Evolutionary conservation across 2,888 invertebrate species (phyloP), one percentile per base, ranked within the genome.

Genomic region (Rhingia rostrata): DNA sequence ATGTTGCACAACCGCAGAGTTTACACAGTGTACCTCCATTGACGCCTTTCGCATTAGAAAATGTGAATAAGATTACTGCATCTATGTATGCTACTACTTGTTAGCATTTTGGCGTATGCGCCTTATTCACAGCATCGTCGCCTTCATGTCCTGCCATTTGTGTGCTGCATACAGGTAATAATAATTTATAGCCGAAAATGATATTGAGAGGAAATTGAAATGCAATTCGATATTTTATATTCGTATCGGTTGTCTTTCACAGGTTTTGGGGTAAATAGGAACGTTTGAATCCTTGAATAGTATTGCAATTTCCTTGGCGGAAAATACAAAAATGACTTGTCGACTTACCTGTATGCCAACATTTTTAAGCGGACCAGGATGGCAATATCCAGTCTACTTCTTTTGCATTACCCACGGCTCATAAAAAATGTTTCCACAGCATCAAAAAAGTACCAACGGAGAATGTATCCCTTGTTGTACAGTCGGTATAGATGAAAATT

Each of bases 161-260:
- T 58, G 30, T 58, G 39, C 54, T 47, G 33, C 74, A 80, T 70
- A 64, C 64, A 61, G 80, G 74, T 70, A 84, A 80, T 74, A 84
- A 79, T 84, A 84, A 84, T 80, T 84, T 84, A 84, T 80, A 70
- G 75, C 74, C 80, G 60, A 80, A 79, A 80, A 84, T 75, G 84
- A 60, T 84, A 80, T 84, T 80, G 84, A 80, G 47, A 70, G 74
- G 80, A 84, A 84, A 84, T 84, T 84, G 84, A 84, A 84, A 84
- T 75, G 74, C 80, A 80, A 80, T 80, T 75, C 80, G 41, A 56
- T 70, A 69, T 63, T 83, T 77, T 82, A 72, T 66, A 77, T 60
- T 61, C 30, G 45, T 14, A 1, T 45, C 32, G 33, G 64, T 32
- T 32, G 58, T 37, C 64, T 35, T 47, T 39, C 22, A 12, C 41